Conservation (phyloP, 2,113 vertebrate species). For the Nematolebias whitei region DNA sequence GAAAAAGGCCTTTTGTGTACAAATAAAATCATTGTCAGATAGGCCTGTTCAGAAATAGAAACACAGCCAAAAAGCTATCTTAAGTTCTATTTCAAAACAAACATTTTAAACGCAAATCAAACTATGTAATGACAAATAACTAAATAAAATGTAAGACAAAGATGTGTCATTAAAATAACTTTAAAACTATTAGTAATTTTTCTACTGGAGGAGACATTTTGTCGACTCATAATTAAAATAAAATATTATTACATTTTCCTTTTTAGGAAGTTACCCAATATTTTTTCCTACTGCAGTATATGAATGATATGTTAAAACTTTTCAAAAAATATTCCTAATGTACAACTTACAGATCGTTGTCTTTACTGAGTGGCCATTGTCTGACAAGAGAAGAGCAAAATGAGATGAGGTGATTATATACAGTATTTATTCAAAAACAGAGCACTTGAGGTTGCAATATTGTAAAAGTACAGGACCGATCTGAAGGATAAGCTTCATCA, state of each 20-base stretch:
- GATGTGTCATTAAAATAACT: not conserved
- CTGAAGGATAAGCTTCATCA: constrained; percentile 36
- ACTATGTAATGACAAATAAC: not conserved
- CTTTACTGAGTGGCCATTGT: constrained; percentile 23
- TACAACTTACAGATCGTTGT: not conserved
- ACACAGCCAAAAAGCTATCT: too few species aligned
- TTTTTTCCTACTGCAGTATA: not conserved
- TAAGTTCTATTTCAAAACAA: too few species aligned
- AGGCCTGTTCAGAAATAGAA: not conserved
- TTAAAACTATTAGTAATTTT: not conserved
- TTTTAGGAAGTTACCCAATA: not conserved
- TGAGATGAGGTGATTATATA: constrained; percentile 18
- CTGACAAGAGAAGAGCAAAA: constrained; percentile 8
- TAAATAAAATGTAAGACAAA: not conserved
- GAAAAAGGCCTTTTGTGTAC: too few species aligned
- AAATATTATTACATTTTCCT: too few species aligned
- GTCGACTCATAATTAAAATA: not conserved
- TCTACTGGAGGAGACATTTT: not conserved
- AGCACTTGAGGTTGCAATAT: constrained; percentile 33
- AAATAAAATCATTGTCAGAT: not conserved
- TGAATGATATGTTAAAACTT: constrained; percentile 2
- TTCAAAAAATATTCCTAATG: not conserved
- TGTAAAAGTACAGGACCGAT: constrained; percentile 36
- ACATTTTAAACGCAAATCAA: not conserved
- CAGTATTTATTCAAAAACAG: constrained; percentile 37